phyloP scores from a whole-genome alignment of 2,797 vertebrate species.

The Tokudaia muenninki region DNA sequence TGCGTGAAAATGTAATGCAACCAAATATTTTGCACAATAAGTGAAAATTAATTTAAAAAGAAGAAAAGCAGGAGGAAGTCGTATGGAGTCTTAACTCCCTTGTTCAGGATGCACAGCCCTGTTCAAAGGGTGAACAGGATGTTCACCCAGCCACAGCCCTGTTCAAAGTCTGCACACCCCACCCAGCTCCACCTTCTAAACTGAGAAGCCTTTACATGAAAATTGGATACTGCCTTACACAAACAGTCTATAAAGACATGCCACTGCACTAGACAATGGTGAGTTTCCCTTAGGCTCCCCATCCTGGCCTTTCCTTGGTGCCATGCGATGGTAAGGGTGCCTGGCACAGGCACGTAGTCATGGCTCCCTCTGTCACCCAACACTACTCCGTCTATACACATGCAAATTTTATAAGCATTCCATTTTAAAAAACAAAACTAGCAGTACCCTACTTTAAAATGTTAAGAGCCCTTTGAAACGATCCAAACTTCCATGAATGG shows the following conservation, averaged over 20 bases:
- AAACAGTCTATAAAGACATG: background rate
- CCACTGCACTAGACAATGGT: background rate
- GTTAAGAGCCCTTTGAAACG: slow-evolving; percentile 51
- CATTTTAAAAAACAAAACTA: slow-evolving; percentile 21
- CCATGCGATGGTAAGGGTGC: background rate
- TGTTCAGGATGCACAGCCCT: rapidly evolving
- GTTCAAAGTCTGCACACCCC: background rate
- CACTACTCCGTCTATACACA: background rate
- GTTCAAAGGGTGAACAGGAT: too few relatives aligned
- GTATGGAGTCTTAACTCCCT: background rate
- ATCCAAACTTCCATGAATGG: slow-evolving; percentile 39
- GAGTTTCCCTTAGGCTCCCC: background rate
- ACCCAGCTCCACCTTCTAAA: background rate
- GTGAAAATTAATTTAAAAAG: background rate
- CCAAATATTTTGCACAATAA: background rate
- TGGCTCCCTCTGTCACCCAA: background rate
- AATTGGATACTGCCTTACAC: background rate
- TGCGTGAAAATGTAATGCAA: background rate
- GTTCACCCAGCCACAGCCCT: background rate
- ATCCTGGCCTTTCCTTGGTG: background rate
- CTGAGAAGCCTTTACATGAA: background rate
- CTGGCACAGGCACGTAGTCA: background rate
- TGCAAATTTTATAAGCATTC: slow-evolving; percentile 55
- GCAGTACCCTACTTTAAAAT: background rate
- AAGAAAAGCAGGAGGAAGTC: background rate